Conservation (phyloP, 2,888 invertebrate species). For the Tachina lurida region DNA sequence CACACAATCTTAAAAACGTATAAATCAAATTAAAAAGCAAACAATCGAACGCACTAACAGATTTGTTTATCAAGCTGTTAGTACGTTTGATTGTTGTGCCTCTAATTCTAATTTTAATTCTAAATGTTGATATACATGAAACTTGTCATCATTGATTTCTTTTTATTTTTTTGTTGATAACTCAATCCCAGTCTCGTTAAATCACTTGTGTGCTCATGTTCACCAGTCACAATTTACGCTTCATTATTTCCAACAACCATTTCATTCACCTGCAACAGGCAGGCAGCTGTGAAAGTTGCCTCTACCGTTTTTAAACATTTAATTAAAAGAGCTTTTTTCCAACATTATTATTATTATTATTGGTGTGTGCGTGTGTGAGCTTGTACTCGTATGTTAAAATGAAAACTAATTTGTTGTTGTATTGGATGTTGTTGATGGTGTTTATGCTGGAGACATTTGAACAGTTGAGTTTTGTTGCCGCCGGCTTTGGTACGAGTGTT, state of each 20-base stretch:
- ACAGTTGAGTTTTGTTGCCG: constrained; percentile 44
- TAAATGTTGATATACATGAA: constrained; percentile 10
- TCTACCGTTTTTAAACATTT: constrained; percentile 19
- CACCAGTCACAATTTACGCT: constrained; percentile 19
- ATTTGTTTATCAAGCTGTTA: background rate
- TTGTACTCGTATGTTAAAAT: constrained; percentile 2
- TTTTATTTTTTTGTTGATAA: constrained; percentile 33
- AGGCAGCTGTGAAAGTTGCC: background rate
- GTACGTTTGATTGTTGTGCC: background rate
- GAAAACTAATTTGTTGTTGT: constrained; percentile 37
- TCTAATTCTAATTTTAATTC: constrained; percentile 18
- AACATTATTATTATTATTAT: background rate
- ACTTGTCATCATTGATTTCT: constrained; percentile 19
- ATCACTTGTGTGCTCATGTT: constrained; percentile 44
- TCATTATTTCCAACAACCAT: constrained; percentile 20
- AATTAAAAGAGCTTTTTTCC: constrained; percentile 1
- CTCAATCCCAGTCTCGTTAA: constrained; percentile 63
- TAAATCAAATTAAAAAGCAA: background rate
- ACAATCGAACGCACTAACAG: background rate
- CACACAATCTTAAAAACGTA: background rate
- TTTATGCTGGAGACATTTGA: constrained; percentile 34
- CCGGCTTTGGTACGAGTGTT: constrained; percentile 49
- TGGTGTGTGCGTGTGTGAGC: background rate
- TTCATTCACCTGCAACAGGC: background rate
- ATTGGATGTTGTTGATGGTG: constrained; percentile 9